Evolutionary conservation across 2,113 vertebrate genomes (phyloP).

Genomic region (Hypanus sabinus): DNA sequence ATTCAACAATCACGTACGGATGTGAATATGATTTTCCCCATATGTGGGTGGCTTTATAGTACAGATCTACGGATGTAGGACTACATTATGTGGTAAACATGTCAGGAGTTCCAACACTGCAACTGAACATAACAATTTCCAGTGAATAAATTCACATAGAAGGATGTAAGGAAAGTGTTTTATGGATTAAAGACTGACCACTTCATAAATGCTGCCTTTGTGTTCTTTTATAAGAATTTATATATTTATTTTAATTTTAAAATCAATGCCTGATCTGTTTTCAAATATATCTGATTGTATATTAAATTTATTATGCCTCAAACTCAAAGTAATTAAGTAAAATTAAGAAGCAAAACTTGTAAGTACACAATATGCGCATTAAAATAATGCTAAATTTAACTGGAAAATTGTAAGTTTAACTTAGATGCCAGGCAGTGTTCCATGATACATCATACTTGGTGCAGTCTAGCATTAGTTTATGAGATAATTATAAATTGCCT

Average conservation of each 20-base stretch:
- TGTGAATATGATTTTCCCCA: background rate
- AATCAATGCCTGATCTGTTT: background rate
- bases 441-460: background rate
- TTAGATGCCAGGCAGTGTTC: background rate
- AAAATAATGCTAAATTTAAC: background rate
- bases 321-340: background rate
- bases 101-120: background rate
- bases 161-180: background rate
- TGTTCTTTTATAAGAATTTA: background rate
- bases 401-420: background rate
- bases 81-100: background rate
- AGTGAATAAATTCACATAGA: background rate
- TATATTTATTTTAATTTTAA: background rate
- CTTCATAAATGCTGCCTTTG: background rate
- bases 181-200: background rate
- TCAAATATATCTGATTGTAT: background rate
- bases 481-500: background rate
- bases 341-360: background rate
- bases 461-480: background rate
- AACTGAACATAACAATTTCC: background rate
- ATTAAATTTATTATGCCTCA: background rate
- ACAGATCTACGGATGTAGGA: background rate
- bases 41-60: background rate
- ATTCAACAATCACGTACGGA: conserved; percentile 8
- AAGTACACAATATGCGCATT: too few relatives aligned